Percentiles rank a stretch among this genome's conserved stretches.
phyloP scores from a whole-genome alignment of 2,113 vertebrate genomes.

The Muntiacus reevesi region DNA sequence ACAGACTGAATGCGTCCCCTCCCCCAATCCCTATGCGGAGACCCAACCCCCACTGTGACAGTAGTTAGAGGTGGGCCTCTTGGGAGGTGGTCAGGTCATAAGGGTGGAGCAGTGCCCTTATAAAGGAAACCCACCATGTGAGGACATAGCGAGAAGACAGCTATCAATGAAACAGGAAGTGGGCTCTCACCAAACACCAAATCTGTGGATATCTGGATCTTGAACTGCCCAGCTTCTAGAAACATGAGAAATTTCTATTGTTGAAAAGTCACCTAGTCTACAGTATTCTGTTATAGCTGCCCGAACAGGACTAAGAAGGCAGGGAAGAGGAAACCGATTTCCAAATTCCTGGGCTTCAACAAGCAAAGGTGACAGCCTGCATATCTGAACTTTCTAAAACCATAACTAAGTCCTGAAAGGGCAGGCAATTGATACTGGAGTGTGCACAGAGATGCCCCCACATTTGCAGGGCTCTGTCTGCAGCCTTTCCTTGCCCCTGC shows the following conservation, averaged over 20 bases:
- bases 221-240: neutral
- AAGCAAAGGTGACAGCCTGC: neutral
- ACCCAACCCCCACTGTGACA: neutral
- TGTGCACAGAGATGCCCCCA: neutral
- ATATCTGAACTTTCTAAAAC: neutral
- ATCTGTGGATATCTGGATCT: neutral
- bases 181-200: neutral
- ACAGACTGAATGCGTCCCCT: neutral
- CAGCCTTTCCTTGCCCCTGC: neutral
- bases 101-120: neutral
- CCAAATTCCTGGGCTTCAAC: neutral
- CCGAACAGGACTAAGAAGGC: accelerated
- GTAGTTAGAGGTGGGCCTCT: too few relatives aligned
- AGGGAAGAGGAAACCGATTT: neutral
- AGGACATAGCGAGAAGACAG: neutral
- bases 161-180: neutral
- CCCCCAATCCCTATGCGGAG: neutral
- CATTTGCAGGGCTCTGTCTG: neutral
- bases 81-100: neutral
- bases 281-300: neutral
- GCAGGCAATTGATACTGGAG: neutral
- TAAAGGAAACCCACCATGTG: neutral
- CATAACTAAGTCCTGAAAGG: neutral
- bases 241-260: neutral
- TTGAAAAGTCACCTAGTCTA: too few relatives aligned